Evolutionary conservation across 2,797 vertebrate genomes (phyloP).

Genomic region (Diglossa cyanea): DNA sequence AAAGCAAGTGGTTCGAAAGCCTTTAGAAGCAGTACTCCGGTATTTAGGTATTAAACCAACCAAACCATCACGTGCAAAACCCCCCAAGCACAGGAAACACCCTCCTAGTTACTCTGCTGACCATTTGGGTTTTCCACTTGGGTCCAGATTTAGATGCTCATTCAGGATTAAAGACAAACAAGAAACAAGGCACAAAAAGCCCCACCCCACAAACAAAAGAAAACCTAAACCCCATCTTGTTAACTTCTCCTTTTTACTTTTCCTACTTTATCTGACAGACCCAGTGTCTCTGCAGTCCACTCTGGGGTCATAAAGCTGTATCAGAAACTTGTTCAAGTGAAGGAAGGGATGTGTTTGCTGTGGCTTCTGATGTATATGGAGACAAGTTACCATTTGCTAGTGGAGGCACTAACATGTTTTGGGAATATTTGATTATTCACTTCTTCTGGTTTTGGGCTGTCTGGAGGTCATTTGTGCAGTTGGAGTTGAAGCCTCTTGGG

Average conservation of each 20-base stretch:
- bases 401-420: neutral
- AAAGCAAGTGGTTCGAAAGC: conserved; percentile 91
- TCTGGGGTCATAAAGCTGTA: neutral
- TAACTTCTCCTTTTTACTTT: neutral
- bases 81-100: neutral
- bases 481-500: neutral
- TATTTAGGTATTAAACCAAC: conserved; percentile 85
- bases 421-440: neutral
- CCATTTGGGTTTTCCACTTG: neutral
- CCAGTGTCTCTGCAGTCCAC: neutral
- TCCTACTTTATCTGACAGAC: neutral
- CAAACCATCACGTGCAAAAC: neutral
- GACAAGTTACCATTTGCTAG: neutral
- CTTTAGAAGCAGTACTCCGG: conserved; percentile 92
- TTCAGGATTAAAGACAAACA: neutral
- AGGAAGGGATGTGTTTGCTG: neutral
- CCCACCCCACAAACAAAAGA: neutral
- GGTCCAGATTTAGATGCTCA: neutral
- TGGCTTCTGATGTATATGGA: neutral
- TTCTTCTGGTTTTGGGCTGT: neutral
- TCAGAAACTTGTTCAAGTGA: neutral
- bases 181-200: neutral
- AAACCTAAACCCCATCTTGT: neutral
- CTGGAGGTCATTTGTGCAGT: neutral
- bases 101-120: neutral